A percentile compares a stretch with the other conserved stretches of the same genome.
phyloP scores from a whole-genome alignment of 2,888 invertebrate genomes.

The Ramazzottius varieornatus region DNA sequence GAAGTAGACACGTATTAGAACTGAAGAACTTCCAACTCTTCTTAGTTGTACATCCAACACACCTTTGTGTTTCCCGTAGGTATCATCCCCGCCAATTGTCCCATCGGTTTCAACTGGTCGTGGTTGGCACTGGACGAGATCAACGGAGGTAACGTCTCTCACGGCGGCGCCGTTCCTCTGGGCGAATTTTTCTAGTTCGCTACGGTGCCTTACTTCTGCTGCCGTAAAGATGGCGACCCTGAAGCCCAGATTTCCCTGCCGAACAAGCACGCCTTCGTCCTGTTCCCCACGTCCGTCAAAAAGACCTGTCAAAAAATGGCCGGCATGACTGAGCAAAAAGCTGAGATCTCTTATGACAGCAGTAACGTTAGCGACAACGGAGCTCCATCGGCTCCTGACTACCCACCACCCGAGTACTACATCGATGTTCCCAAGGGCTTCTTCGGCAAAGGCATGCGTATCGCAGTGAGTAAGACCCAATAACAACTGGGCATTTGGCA shows the following conservation, averaged over 20 bases:
- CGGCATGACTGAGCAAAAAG: neutral
- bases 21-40: too few relatives aligned
- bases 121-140: too few relatives aligned
- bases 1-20: too few relatives aligned
- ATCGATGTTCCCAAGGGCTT: neutral
- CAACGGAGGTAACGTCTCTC: too few relatives aligned
- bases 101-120: too few relatives aligned
- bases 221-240: neutral
- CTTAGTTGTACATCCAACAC: too few relatives aligned
- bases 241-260: neutral
- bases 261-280: neutral
- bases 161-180: neutral
- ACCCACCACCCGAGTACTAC: neutral
- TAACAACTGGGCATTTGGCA: too few relatives aligned
- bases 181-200: neutral
- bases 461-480: too few relatives aligned
- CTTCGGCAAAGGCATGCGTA: neutral
- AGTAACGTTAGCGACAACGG: neutral
- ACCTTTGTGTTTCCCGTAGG: too few relatives aligned
- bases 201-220: neutral
- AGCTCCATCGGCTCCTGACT: neutral
- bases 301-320: neutral
- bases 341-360: neutral
- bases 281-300: neutral
- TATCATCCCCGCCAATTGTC: too few relatives aligned